These are phyloP conservation scores for Aphaenogaster ashmeadi DNA, from an alignment of 1,140 invertebrate genomes.

Conservation along the genomic window DNA sequence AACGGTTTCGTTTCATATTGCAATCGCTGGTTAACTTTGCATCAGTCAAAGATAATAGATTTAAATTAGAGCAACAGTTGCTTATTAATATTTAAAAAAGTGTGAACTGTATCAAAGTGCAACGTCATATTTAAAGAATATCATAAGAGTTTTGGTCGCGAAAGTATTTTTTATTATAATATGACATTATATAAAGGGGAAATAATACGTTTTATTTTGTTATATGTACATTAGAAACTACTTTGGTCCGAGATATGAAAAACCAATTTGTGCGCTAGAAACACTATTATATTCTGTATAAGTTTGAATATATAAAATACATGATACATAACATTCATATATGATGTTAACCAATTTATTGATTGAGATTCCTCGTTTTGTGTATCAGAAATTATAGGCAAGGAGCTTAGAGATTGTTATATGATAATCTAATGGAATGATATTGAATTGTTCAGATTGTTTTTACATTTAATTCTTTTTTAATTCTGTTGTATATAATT, in stretches of 20 bases:
- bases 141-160: not conserved
- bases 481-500: conserved; percentile 6
- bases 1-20: not conserved
- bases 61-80: not conserved
- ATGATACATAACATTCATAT: not conserved
- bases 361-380: not conserved
- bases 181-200: not conserved
- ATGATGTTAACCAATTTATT: not conserved
- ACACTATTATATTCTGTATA: not conserved
- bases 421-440: not conserved
- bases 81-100: not conserved
- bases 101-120: not conserved
- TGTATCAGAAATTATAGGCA: not conserved
- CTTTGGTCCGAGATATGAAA: not conserved
- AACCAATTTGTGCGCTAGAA: not conserved
- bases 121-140: not conserved
- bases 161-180: not conserved
- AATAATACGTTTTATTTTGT: not conserved
- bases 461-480: conserved; percentile 8
- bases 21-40: not conserved
- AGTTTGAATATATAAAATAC: not conserved
- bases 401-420: not conserved
- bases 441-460: not conserved
- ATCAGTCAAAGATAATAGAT: not conserved
- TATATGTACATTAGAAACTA: not conserved